A percentile compares a stretch with the other conserved stretches of the same genome.
phyloP scores from a whole-genome alignment of 2,797 vertebrate species.

The Somateria mollissima region DNA sequence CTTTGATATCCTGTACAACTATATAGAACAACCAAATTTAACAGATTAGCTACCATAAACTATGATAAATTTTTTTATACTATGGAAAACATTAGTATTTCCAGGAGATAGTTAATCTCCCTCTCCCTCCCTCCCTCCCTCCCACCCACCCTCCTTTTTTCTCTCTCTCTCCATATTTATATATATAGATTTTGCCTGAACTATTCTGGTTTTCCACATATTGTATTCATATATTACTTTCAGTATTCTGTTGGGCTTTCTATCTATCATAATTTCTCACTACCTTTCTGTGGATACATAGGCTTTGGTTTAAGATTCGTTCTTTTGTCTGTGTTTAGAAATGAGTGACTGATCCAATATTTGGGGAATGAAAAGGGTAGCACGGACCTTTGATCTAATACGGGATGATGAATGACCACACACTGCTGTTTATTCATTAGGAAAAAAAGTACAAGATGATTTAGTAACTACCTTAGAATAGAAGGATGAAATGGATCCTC shows the following conservation, averaged over 20 bases:
- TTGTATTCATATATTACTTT: background rate
- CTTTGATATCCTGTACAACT: background rate
- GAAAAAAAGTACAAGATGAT: background rate
- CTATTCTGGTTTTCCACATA: background rate
- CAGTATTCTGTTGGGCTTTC: background rate
- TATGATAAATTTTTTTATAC: too few relatives aligned
- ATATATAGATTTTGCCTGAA: background rate
- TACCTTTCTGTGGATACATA: background rate
- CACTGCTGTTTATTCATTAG: background rate
- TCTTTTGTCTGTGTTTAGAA: background rate
- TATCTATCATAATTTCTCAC: background rate
- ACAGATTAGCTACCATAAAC: background rate
- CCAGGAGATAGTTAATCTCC: background rate
- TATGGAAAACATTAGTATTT: background rate
- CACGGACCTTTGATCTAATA: background rate
- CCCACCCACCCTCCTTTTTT: too few relatives aligned
- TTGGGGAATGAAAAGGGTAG: background rate
- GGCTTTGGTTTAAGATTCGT: background rate
- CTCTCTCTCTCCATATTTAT: background rate
- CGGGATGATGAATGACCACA: background rate
- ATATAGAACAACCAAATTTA: background rate
- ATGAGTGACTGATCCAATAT: background rate
- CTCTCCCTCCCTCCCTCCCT: too few relatives aligned
- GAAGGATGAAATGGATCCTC: background rate
- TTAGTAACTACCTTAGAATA: background rate